A percentile compares a stretch with the other conserved stretches of the same genome.
Conservation (phyloP, 2,113 vertebrate genomes). For the Calonectris borealis region DNA sequence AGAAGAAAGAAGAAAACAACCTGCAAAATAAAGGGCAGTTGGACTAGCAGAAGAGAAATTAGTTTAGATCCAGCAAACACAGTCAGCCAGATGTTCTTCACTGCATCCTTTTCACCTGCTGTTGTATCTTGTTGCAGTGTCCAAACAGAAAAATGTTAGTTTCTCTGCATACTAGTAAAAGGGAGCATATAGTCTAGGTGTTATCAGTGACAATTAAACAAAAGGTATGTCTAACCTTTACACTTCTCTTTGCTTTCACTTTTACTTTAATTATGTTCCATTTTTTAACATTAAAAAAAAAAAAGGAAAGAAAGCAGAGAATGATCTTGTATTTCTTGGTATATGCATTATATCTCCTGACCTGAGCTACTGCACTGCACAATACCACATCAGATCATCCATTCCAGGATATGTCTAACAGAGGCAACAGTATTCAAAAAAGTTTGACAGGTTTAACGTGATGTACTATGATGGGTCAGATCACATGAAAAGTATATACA, state of each 20-base stretch:
- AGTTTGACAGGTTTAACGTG: not conserved
- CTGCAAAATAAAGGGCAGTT: not conserved
- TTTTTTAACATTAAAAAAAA: not conserved
- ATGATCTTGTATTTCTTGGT: not conserved
- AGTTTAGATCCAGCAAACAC: not conserved
- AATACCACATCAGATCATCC: not conserved
- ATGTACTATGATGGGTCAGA: not conserved
- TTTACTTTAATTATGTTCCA: not conserved
- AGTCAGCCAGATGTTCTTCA: not conserved
- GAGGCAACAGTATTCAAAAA: not conserved
- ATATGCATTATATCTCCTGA: not conserved
- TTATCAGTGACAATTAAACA: not conserved
- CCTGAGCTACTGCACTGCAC: not conserved
- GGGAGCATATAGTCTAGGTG: not conserved
- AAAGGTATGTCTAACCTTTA: not conserved
- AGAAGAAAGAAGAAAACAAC: not conserved
- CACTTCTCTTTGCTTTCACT: not conserved
- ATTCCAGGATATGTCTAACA: not conserved
- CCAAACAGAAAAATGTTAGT: not conserved
- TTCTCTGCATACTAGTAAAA: not conserved
- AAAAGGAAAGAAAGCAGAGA: not conserved
- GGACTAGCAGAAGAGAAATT: not conserved
- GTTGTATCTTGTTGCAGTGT: not conserved
- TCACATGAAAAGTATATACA: not conserved
- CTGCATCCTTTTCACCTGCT: not conserved